phyloP scores from a whole-genome alignment of 2,888 invertebrate genomes.

The Polydrusus cervinus region DNA sequence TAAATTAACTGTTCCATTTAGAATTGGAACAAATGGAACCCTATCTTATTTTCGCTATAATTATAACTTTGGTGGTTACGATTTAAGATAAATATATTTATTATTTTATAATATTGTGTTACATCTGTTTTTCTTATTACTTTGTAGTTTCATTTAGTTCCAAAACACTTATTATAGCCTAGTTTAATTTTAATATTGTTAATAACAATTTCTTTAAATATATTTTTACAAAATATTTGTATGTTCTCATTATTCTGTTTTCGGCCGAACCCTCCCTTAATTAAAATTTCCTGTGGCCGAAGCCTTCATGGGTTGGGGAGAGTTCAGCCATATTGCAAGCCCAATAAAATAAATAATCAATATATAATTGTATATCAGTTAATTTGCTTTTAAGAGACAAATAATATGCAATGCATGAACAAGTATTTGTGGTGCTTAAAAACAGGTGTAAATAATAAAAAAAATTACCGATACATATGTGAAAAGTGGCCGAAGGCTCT shows the following conservation, averaged over 20 bases:
- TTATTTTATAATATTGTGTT: background rate
- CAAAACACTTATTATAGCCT: background rate
- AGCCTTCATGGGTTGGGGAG: background rate
- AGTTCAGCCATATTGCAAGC: constrained; percentile 3
- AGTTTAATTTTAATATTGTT: background rate
- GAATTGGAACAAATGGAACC: background rate
- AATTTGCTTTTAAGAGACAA: background rate
- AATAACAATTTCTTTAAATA: too few relatives aligned
- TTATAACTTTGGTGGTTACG: background rate
- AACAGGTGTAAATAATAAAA: too few relatives aligned
- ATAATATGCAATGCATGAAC: background rate
- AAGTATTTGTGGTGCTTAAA: too few relatives aligned
- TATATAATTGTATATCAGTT: background rate
- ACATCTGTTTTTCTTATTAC: background rate
- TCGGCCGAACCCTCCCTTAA: background rate
- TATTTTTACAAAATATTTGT: too few relatives aligned
- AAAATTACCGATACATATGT: too few relatives aligned
- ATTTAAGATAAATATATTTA: background rate
- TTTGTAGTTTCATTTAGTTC: background rate
- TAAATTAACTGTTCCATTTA: constrained; percentile 24
- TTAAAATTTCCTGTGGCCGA: background rate
- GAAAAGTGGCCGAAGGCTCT: too few relatives aligned
- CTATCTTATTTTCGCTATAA: too few relatives aligned
- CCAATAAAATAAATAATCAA: background rate
- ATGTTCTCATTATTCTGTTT: background rate